Percentiles rank a stretch among this genome's conserved stretches.
Conservation (phyloP, 1,140 invertebrate genomes). For the Diuraphis noxia region DNA sequence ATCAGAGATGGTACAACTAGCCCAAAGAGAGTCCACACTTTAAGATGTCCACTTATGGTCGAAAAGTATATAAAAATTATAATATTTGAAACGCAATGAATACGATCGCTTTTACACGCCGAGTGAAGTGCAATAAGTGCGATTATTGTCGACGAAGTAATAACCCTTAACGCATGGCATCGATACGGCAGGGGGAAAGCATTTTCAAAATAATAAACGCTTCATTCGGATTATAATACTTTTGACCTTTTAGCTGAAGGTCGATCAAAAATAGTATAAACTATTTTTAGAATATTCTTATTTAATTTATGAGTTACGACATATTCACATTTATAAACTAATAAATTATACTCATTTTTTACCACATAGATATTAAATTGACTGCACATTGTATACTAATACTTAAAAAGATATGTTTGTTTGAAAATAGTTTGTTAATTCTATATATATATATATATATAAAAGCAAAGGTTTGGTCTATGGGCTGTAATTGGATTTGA, state of each 20-base stretch:
- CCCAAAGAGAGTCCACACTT: no score
- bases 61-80: neutral
- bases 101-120: neutral
- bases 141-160: constrained; percentile 23
- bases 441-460: neutral
- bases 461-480: neutral
- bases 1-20: no score
- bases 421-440: neutral
- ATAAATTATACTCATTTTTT: neutral
- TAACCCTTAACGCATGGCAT: neutral
- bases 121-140: constrained; percentile 16
- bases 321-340: neutral
- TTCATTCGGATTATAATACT: neutral
- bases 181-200: neutral
- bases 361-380: neutral
- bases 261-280: neutral
- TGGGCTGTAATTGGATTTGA: no score
- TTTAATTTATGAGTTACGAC: neutral
- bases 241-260: neutral
- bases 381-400: neutral
- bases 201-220: neutral
- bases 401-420: neutral
- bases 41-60: neutral
- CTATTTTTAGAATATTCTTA: neutral
- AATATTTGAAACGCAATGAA: neutral